Conservation (phyloP, 2,797 vertebrate species). For the Eleutherodactylus coqui region DNA sequence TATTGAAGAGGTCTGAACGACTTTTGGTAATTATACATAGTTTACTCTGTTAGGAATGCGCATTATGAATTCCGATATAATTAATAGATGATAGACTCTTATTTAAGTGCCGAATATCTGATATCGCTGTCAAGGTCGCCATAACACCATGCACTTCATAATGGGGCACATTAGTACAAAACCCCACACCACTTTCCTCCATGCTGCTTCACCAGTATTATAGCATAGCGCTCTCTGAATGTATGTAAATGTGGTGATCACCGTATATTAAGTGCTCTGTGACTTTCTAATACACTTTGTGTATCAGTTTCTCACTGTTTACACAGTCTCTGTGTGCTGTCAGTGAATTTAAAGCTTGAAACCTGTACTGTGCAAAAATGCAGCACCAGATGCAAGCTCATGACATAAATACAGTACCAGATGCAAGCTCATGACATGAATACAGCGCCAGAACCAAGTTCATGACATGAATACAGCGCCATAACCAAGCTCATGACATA, state of each 20-base stretch:
- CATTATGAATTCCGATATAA: not conserved
- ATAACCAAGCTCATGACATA: too few species aligned
- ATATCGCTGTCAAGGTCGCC: conserved; percentile 14
- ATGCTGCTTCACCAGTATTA: not conserved
- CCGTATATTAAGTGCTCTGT: not conserved
- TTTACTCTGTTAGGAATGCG: not conserved
- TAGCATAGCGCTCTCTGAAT: not conserved
- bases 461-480: too few species aligned
- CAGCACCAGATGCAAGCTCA: too few species aligned
- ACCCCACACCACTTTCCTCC: not conserved
- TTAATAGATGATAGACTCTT: conserved; percentile 6
- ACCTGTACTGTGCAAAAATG: too few species aligned
- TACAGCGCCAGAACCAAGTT: too few species aligned
- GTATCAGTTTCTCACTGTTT: not conserved
- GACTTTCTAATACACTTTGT: not conserved
- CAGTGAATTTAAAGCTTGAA: too few species aligned
- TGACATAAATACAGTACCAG: too few species aligned
- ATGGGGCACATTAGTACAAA: not conserved
- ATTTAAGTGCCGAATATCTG: not conserved
- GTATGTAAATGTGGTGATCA: not conserved
- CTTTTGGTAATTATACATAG: conserved; percentile 37
- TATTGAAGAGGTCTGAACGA: conserved; percentile 31
- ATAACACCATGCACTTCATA: not conserved
- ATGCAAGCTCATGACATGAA: too few species aligned
- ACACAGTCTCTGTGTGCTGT: too few species aligned